Percentiles rank a stretch among this genome's conserved stretches.
These are phyloP conservation scores for Halictus rubicundus DNA, from an alignment of 1,140 invertebrate genomes.

Conservation along the genomic window DNA sequence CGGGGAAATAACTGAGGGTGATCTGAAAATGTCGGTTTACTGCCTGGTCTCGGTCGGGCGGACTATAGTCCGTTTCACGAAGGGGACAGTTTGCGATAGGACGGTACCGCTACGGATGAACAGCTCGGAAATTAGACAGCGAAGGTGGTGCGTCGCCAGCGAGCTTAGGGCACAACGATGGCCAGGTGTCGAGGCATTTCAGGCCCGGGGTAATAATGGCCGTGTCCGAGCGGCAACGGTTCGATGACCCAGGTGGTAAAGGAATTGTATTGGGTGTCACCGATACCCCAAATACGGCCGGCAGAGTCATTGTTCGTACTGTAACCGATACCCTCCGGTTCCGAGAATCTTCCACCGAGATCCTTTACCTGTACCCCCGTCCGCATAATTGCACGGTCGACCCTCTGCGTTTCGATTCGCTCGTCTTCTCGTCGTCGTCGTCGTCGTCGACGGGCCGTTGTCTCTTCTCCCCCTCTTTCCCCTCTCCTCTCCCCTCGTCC, in stretches of 20 bases:
- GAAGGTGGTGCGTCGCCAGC: background rate
- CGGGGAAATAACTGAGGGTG: too few species aligned
- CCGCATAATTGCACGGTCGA: conserved; percentile 50
- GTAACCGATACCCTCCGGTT: conserved; percentile 60
- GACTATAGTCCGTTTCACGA: too few species aligned
- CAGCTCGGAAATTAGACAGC: too few species aligned
- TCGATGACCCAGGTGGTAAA: conserved; percentile 61
- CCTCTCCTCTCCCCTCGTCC: too few species aligned
- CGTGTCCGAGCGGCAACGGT: background rate
- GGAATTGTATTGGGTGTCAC: conserved; percentile 60
- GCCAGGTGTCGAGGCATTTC: conserved; percentile 41
- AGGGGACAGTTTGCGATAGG: too few species aligned
- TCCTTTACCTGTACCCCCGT: conserved; percentile 43
- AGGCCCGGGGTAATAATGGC: conserved; percentile 24
- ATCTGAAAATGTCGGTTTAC: too few species aligned
- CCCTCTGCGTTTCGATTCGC: background rate
- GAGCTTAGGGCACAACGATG: background rate
- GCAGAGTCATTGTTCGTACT: conserved; percentile 57
- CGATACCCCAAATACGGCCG: conserved; percentile 67
- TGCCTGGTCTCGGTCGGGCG: too few species aligned
- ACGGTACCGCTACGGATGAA: too few species aligned
- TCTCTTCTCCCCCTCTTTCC: too few species aligned
- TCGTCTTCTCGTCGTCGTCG: background rate
- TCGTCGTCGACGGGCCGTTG: too few species aligned
- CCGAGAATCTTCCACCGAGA: conserved; percentile 4